Conservation (phyloP, 1,140 invertebrate genomes). For the Hyposmocoma kahamanoa region DNA sequence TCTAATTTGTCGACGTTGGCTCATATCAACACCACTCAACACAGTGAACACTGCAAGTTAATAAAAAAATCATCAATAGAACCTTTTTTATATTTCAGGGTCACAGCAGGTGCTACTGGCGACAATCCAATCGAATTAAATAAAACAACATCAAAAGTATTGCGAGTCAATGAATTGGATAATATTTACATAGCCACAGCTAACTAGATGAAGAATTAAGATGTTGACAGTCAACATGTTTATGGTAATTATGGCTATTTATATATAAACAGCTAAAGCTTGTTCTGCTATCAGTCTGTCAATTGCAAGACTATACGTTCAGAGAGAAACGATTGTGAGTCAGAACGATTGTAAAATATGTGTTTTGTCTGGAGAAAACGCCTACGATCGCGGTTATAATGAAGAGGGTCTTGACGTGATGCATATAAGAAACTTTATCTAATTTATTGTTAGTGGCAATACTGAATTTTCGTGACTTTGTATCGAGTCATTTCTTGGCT, state of each 20-base stretch:
- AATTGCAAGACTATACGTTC: slow-evolving; percentile 10
- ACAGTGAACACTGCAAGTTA: too few species aligned
- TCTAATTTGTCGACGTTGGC: too few species aligned
- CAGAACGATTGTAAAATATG: slow-evolving; percentile 21
- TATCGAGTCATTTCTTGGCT: too few species aligned
- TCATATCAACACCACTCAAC: too few species aligned
- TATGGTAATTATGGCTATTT: neutral
- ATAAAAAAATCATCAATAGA: too few species aligned
- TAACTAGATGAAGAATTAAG: slow-evolving; percentile 3
- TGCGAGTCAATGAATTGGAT: neutral
- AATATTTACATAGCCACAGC: neutral
- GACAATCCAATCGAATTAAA: neutral
- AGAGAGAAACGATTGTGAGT: slow-evolving; percentile 9
- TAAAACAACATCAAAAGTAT: neutral
- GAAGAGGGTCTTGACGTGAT: too few species aligned
- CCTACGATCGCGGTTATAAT: slow-evolving; percentile 10
- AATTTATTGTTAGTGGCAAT: too few species aligned
- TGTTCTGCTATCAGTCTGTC: too few species aligned
- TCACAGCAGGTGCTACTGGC: neutral
- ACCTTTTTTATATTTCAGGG: too few species aligned
- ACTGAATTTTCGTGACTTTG: too few species aligned
- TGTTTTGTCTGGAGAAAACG: slow-evolving; percentile 25
- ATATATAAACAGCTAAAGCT: neutral
- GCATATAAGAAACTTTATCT: too few species aligned
- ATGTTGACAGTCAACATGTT: neutral